A percentile compares a stretch with the other conserved stretches of the same genome.
phyloP scores from a whole-genome alignment of 2,888 invertebrate genomes.

The Disparrhopalites patrizii region DNA sequence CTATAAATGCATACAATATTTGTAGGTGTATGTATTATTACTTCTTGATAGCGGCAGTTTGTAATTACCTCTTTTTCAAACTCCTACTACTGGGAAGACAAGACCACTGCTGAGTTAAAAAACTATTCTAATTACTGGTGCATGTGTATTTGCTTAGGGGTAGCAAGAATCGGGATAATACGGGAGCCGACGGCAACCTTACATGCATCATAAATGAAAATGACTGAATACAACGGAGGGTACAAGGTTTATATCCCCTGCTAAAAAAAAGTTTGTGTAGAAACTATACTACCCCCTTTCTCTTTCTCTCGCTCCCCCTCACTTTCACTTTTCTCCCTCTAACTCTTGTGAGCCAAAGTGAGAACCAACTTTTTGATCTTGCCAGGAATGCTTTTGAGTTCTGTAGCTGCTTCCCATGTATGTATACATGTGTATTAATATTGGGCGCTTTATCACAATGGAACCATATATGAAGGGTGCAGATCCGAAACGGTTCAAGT shows the following conservation, averaged over 20 bases:
- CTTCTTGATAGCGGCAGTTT: not conserved
- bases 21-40: not conserved
- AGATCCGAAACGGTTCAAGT: no score
- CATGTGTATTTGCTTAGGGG: no score
- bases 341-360: no score
- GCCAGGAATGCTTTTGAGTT: not conserved
- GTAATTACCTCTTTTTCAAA: not conserved
- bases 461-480: no score
- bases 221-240: not conserved
- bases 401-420: not conserved
- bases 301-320: no score
- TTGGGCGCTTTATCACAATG: no score
- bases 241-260: not conserved
- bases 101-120: not conserved
- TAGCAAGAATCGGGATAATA: no score
- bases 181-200: no score
- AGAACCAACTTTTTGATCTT: slow-evolving; percentile 9
- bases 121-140: slow-evolving; percentile 2
- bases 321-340: no score
- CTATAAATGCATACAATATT: not conserved
- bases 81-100: not conserved
- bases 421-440: no score
- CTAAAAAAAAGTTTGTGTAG: not conserved
- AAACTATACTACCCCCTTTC: slow-evolving; percentile 6
- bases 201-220: no score